Conservation (phyloP, 64 coral and sea anemone species). For the Acropora yongei region DNA sequence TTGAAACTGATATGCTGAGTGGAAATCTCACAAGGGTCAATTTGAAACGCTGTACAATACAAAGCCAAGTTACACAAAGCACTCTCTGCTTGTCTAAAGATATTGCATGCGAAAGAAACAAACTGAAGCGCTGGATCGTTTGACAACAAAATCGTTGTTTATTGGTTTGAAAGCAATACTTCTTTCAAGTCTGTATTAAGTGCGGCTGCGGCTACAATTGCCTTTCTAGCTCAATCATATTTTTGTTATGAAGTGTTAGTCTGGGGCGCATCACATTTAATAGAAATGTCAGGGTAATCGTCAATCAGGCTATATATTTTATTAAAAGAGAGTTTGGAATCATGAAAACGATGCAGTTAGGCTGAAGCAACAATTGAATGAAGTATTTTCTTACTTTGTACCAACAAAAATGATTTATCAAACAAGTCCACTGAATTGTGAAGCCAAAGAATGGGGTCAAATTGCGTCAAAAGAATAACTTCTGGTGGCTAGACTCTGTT, state of each 20-base stretch:
- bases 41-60: slow-evolving; percentile 13
- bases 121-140: background rate
- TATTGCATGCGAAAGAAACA: slow-evolving; percentile 6
- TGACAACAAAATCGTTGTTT: background rate
- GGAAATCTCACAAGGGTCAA: slow-evolving; percentile 2
- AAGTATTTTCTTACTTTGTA: background rate
- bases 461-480: background rate
- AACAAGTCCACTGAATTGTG: background rate
- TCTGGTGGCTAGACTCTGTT: slow-evolving; percentile 19
- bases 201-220: background rate
- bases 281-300: background rate
- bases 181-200: slow-evolving; percentile 3
- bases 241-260: background rate
- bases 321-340: too few species aligned
- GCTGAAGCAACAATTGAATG: background rate
- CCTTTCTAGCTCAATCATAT: background rate
- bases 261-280: background rate
- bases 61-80: slow-evolving; percentile 12
- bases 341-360: too few species aligned
- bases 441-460: slow-evolving; percentile 9
- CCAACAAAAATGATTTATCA: background rate
- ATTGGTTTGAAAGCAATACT: slow-evolving; percentile 30
- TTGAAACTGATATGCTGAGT: slow-evolving; percentile 51
- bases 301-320: too few species aligned
- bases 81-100: slow-evolving; percentile 2